Evolutionary conservation across 2,888 invertebrate genomes (phyloP), one percentile per base, ranked within the genome.

Genomic region (Apamea sordens): DNA sequence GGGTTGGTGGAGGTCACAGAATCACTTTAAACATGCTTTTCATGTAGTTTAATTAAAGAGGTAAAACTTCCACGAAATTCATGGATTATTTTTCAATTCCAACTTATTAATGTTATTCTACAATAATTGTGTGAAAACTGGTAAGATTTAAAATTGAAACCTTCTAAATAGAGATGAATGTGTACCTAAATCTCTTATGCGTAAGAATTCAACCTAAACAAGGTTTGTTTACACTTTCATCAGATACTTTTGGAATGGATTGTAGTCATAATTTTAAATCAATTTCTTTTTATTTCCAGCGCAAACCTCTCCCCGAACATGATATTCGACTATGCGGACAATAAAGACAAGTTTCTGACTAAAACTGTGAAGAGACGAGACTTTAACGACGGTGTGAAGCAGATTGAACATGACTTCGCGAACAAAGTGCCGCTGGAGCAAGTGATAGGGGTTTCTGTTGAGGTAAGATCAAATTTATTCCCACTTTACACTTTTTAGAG

Each of bases 311-410:
- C 98, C 91, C 97, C 98, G 0, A 99, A 99, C 93, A 99, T 99
- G 96, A 97, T 99, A 36, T 99, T 98, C 92, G 98, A 98, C 76
- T 99, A 99, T 92, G 97, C 97, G 0, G 98, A 98, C 90, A 98
- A 98, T 89, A 98, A 98, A 95, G 98, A 97, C 88, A 98, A 98
- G 95, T 98, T 98, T 94, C 97, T 97, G 74, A 98, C 96, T 83
- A 99, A 98, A 92, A 97, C 98, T 0, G 97, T 98, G 87, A 99
- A 99, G 93, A 97, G 98, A 59, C 98, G 98, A 90, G 98, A 98
- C 94, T 99, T 98, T 93, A 98, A 98, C 80, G 99, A 99, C 91
- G 99, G 99, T 0, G 97, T 99, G 32, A 97, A 98, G 91, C 98
- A 99, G 95, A 98, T 99, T 81, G 98, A 99, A 92, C 97, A 98